Evolutionary conservation across 2,797 vertebrate genomes (phyloP).

Genomic region (Etheostoma perlongum): DNA sequence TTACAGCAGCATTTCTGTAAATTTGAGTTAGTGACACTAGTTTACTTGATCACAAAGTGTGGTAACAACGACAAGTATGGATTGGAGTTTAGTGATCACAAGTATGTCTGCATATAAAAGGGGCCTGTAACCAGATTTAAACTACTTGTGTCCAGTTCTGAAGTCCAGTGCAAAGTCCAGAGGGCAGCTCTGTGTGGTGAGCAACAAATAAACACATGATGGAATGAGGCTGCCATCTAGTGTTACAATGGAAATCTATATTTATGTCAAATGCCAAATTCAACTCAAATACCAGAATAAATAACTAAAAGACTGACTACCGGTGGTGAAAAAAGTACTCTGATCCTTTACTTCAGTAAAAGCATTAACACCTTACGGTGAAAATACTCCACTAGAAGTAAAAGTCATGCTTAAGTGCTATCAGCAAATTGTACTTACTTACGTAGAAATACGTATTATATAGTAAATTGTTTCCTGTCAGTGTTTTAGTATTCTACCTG

Average conservation of each 20-base stretch:
- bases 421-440: too few relatives aligned
- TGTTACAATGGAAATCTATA: conserved; percentile 19
- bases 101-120: not conserved
- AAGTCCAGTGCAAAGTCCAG: conserved; percentile 51
- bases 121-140: not conserved
- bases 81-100: not conserved
- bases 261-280: not conserved
- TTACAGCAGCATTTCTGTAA: not conserved
- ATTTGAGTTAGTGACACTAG: not conserved
- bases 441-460: too few relatives aligned
- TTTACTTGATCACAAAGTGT: conserved; percentile 1
- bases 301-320: not conserved
- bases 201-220: not conserved
- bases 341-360: too few relatives aligned
- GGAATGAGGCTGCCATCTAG: conserved; percentile 66
- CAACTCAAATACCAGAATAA: not conserved
- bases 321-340: too few relatives aligned
- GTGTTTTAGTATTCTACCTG: too few relatives aligned
- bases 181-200: not conserved
- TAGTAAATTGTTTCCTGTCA: too few relatives aligned
- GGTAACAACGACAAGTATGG: not conserved
- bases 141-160: conserved; percentile 1
- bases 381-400: too few relatives aligned
- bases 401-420: too few relatives aligned
- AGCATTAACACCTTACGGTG: too few relatives aligned